phyloP scores from a whole-genome alignment of 2,113 vertebrate species.

The Cyprinodon tularosa region DNA sequence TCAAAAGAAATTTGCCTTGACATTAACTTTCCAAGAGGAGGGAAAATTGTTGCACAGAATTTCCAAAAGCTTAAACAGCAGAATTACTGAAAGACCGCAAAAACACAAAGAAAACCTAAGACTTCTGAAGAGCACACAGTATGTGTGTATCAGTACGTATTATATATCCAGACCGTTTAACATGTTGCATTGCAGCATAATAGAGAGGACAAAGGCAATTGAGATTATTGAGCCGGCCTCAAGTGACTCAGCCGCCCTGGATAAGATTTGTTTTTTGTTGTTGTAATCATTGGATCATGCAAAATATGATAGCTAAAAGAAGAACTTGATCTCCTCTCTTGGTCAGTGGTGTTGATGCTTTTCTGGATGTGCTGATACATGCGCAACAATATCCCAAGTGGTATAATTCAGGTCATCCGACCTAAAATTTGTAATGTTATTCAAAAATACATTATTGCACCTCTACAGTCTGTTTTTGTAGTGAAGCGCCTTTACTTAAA shows the following conservation, averaged over 20 bases:
- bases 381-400: conserved; percentile 35
- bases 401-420: conserved; percentile 54
- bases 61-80: conserved; percentile 44
- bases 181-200: conserved; percentile 37
- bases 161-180: conserved; percentile 42
- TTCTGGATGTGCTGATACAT: conserved; percentile 61
- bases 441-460: conserved; percentile 11
- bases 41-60: conserved; percentile 43
- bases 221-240: conserved; percentile 57
- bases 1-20: conserved; percentile 65
- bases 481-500: background rate
- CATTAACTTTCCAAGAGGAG: conserved; percentile 53
- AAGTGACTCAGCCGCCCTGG: conserved; percentile 39
- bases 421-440: conserved; percentile 37
- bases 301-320: conserved; percentile 67
- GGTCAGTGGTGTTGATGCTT: conserved; percentile 36
- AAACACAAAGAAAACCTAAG: conserved; percentile 50
- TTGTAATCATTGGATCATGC: conserved; percentile 53
- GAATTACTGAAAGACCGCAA: conserved; percentile 60
- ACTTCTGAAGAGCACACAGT: conserved; percentile 36
- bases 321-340: conserved; percentile 53
- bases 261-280: conserved; percentile 28
- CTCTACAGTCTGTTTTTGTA: conserved; percentile 7
- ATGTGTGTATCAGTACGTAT: conserved; percentile 32
- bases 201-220: conserved; percentile 42